phyloP scores from a whole-genome alignment of 2,888 invertebrate genomes.

The Halictus ligatus region DNA sequence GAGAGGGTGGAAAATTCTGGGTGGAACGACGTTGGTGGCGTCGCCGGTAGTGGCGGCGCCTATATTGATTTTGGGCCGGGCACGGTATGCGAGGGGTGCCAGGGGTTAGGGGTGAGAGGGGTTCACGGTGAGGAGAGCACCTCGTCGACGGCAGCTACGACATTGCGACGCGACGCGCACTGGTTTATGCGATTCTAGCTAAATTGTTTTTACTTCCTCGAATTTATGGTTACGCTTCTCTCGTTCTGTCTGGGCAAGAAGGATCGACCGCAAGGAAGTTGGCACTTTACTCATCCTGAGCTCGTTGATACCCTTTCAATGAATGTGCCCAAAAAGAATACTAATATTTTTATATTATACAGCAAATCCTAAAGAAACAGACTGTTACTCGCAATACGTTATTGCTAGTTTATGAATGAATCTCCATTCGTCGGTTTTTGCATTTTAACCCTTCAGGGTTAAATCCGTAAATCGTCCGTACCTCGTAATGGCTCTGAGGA shows the following conservation, averaged over 20 bases:
- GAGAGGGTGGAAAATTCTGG: slow-evolving; percentile 48
- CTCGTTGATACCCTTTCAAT: not conserved
- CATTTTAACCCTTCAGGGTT: too few species aligned
- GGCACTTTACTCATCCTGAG: not conserved
- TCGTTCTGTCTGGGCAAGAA: not conserved
- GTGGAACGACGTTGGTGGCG: slow-evolving; percentile 52
- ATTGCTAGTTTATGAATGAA: too few species aligned
- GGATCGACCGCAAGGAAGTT: not conserved
- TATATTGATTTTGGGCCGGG: slow-evolving; percentile 75
- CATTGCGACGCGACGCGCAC: slow-evolving; percentile 20
- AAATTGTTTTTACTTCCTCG: not conserved
- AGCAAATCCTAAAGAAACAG: too few species aligned
- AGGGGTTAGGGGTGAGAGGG: not conserved
- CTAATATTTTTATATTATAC: too few species aligned
- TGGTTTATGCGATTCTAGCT: not conserved
- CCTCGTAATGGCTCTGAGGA: too few species aligned
- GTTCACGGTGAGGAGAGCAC: not conserved
- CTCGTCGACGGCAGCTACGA: slow-evolving; percentile 30
- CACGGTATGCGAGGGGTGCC: not conserved
- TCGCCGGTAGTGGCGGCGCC: slow-evolving; percentile 54
- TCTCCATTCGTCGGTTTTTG: too few species aligned
- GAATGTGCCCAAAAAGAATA: too few species aligned
- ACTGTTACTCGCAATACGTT: too few species aligned
- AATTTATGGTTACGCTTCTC: not conserved
- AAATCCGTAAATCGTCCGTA: too few species aligned